Percentiles rank a stretch among this genome's conserved stretches.
phyloP scores from a whole-genome alignment of 1,140 invertebrate genomes.

The Drosophila orena region DNA sequence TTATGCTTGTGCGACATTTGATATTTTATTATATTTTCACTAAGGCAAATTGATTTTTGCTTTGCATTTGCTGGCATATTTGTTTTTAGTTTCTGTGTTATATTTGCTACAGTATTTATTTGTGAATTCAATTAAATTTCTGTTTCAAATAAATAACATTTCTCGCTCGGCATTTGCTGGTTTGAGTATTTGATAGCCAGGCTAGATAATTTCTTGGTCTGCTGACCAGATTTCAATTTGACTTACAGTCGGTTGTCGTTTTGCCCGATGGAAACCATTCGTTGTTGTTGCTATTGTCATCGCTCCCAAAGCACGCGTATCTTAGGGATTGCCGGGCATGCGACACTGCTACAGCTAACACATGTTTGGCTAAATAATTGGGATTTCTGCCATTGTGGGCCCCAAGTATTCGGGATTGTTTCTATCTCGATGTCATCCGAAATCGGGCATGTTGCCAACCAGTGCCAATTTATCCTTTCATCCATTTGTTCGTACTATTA shows the following conservation, averaged over 20 bases:
- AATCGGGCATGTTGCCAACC: constrained; percentile 55
- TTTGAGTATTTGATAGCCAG: constrained; percentile 8
- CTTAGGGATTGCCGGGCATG: constrained; percentile 71
- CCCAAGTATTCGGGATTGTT: constrained; percentile 69
- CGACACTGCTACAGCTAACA: constrained; percentile 67
- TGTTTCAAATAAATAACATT: constrained; percentile 44
- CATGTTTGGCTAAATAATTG: constrained; percentile 79
- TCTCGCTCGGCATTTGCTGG: constrained; percentile 20
- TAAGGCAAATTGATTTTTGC: constrained; percentile 43
- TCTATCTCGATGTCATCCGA: constrained; percentile 46
- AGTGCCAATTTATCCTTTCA: constrained; percentile 14
- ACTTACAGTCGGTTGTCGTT: constrained; percentile 52
- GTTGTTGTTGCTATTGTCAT: not conserved
- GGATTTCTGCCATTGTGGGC: constrained; percentile 59
- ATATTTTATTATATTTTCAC: constrained; percentile 25
- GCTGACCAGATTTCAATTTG: constrained; percentile 70
- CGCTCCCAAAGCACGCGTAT: constrained; percentile 53
- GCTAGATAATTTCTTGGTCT: constrained; percentile 63
- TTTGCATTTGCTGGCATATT: constrained; percentile 27
- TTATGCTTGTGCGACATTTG: not conserved
- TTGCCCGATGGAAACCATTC: constrained; percentile 45
- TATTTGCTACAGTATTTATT: constrained; percentile 57
- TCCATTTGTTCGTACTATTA: not conserved
- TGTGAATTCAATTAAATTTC: constrained; percentile 56
- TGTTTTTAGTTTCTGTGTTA: constrained; percentile 7